These are phyloP conservation scores for Choloepus didactylus DNA, from an alignment of 2,797 vertebrate genomes.

Conservation along the genomic window DNA sequence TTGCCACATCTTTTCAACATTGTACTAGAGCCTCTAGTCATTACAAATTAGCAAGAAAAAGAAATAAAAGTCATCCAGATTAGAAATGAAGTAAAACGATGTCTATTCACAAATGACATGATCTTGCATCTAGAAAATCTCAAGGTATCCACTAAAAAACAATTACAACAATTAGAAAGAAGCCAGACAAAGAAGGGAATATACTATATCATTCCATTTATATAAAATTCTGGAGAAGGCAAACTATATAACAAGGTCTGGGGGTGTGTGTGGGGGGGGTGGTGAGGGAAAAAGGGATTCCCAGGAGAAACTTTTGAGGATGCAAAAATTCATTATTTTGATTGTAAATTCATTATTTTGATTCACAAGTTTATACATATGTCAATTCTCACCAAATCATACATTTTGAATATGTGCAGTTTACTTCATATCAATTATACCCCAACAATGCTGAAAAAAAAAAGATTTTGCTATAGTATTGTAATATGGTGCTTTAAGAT, in stretches of 20 bases:
- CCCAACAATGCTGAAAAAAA: conserved; percentile 10
- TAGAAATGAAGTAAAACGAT: too few relatives aligned
- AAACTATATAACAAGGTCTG: not conserved
- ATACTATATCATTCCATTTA: not conserved
- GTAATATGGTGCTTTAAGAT: not conserved
- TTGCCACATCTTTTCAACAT: too few relatives aligned
- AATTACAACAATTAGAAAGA: not conserved
- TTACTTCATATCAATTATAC: not conserved
- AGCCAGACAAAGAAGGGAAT: not conserved
- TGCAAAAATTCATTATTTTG: not conserved
- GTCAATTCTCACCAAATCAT: not conserved
- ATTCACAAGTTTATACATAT: not conserved
- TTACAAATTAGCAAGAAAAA: too few relatives aligned
- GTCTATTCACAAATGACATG: too few relatives aligned
- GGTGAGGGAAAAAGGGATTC: not conserved
- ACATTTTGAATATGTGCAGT: not conserved
- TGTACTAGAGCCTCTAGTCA: too few relatives aligned
- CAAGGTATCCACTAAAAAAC: too few relatives aligned
- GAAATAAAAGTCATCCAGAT: too few relatives aligned
- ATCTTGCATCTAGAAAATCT: too few relatives aligned
- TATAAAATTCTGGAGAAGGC: not conserved
- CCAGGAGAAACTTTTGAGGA: not conserved
- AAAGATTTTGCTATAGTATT: not conserved
- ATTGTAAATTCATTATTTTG: not conserved
- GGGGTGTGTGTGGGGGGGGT: not conserved